Percentiles rank a stretch among this genome's conserved stretches.
Evolutionary conservation across 2,113 vertebrate genomes (phyloP).

Genomic region (Myiopsitta monachus): DNA sequence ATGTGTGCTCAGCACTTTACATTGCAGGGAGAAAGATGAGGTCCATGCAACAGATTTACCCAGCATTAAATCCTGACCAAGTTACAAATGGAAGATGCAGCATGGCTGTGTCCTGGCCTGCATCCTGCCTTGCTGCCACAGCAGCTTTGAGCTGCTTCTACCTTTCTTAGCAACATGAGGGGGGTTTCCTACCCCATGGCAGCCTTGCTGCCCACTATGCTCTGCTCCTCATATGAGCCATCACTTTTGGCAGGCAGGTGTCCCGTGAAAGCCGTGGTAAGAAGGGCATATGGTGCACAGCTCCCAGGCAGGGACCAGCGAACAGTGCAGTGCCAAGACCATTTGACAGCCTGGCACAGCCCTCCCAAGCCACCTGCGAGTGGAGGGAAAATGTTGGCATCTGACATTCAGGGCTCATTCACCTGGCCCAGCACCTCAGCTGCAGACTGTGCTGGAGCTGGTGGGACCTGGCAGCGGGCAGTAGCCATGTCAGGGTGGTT

Average conservation of each 20-base stretch:
- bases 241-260: neutral
- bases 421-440: neutral
- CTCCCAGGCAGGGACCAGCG: neutral
- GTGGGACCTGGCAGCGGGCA: neutral
- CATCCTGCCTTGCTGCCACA: neutral
- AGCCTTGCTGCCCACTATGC: neutral
- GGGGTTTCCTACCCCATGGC: neutral
- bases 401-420: neutral
- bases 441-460: neutral
- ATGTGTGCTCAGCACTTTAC: constrained; percentile 20
- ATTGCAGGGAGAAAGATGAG: neutral
- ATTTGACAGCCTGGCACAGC: neutral
- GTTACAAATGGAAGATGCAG: neutral
- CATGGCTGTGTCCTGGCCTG: neutral
- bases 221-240: neutral
- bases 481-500: neutral
- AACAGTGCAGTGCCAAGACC: neutral
- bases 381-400: neutral
- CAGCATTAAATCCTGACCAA: neutral
- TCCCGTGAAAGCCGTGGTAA: neutral
- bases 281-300: neutral
- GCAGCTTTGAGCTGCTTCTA: neutral
- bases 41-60: neutral
- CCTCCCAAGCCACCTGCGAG: neutral
- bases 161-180: neutral